phyloP scores from a whole-genome alignment of 1,140 invertebrate genomes.

The Hylaeus volcanicus region DNA sequence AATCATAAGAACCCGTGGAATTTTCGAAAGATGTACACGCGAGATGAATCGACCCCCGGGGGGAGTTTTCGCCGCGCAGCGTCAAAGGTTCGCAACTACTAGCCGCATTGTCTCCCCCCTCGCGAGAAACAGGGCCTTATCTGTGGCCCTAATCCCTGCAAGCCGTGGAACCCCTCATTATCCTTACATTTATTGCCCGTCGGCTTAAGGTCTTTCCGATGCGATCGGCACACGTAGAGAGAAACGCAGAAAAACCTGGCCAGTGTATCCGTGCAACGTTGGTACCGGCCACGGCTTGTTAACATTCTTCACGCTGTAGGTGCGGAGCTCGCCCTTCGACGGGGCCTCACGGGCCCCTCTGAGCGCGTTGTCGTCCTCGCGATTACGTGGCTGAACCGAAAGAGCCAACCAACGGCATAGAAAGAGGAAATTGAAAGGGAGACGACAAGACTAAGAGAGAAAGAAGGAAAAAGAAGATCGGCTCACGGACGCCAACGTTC shows the following conservation, averaged over 20 bases:
- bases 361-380: conserved; percentile 35
- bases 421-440: background rate
- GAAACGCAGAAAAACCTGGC: conserved; percentile 59
- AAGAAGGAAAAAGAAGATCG: conserved; percentile 29
- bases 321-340: conserved; percentile 55
- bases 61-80: background rate
- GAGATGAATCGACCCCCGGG: background rate
- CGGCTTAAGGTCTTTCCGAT: conserved; percentile 62
- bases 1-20: background rate
- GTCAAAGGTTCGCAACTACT: conserved; percentile 4
- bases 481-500: conserved; percentile 18
- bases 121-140: conserved; percentile 52
- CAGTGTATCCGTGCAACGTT: conserved; percentile 44
- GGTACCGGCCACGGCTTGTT: conserved; percentile 64
- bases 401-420: background rate
- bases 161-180: conserved; percentile 58
- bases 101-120: conserved; percentile 45
- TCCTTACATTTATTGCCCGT: conserved; percentile 64
- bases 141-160: conserved; percentile 54
- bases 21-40: too few relatives aligned
- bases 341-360: conserved; percentile 22
- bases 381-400: conserved; percentile 32
- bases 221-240: conserved; percentile 59
- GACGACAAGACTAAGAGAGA: background rate
- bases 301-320: conserved; percentile 72